Evolutionary conservation across 2,888 invertebrate genomes (phyloP), one percentile per base, ranked within the genome.

Genomic region (Tuberolachnus salignus): DNA sequence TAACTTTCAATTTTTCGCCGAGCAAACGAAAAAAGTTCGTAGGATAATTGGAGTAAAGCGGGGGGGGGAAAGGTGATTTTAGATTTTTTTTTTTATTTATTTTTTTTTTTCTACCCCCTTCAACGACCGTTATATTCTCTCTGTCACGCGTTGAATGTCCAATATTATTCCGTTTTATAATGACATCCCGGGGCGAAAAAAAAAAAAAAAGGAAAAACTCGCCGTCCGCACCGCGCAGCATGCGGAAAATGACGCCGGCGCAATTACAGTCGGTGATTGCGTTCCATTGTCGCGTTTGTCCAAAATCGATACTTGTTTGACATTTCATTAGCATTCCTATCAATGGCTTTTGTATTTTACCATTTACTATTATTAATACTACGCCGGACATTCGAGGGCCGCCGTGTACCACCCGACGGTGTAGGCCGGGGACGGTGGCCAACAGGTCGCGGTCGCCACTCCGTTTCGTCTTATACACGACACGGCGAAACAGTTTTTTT

Each of bases 201-300:
- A 71, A 21, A 21, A 34, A 34, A n/a, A n/a, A n/a, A n/a, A n/a
- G n/a, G n/a, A n/a, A n/a, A n/a, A n/a, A 34, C 34, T 6, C 34
- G 3, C 1, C 19, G 9, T 49, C 19, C 9, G 19, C 14, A 6
- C 34, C 34, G 34, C 34, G 34, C 34, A 19, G 49, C 42, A 63
- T 23, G 13, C 63, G 53, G 63, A 44, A 53, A 73, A 73, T 73
- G 53, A 63, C 53, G 63, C 42, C 42, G 16, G 42, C 34, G 21
- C 73, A 53, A 73, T 73, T 73, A 73, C 53, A n/a, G 63, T 21
- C n/a, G 63, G 44, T 75, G 44, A 75, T 75, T 75, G 46, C 67
- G 57, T 66, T 75, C 26, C 26, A 75, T 67, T 75, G 75, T 75
- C 26, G 53, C 26, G 44, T 8, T 4, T 34, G 49, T 71, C 16